Percentiles rank a stretch among this genome's conserved stretches.
Evolutionary conservation across 37 sponge, comb jelly and placozoan species (phyloP).

Genomic region (Lycopodina hypogea): DNA sequence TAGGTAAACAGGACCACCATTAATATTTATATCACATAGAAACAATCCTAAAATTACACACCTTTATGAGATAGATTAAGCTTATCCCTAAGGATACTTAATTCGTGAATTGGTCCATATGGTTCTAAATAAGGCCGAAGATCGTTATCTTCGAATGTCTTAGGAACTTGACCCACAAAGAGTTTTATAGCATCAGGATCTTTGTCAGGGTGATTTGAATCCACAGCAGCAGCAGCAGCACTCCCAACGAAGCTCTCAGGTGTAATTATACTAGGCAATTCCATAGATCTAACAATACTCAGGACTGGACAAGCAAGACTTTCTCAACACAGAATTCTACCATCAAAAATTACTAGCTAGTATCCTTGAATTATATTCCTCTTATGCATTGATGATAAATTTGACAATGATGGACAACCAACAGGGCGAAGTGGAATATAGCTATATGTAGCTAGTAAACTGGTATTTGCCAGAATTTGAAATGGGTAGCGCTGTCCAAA

Average conservation of each 20-base stretch:
- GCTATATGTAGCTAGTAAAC: no score
- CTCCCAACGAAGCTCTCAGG: neutral
- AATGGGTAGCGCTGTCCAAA: no score
- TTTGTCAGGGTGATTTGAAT: conserved; percentile 39
- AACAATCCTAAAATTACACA: neutral
- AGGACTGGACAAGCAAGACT: no score
- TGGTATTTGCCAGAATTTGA: no score
- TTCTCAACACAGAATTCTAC: no score
- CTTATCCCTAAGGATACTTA: conserved; percentile 70
- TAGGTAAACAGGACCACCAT: neutral
- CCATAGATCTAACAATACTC: neutral
- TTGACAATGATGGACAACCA: no score
- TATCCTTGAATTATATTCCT: no score
- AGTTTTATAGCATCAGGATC: conserved; percentile 86
- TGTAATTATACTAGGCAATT: neutral
- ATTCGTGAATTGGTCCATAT: conserved; percentile 80
- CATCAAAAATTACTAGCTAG: no score
- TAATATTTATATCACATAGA: neutral
- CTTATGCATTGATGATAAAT: no score
- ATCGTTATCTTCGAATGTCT: conserved; percentile 74
- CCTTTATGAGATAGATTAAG: conserved; percentile 78
- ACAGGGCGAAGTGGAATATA: no score
- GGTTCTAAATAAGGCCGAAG: conserved; percentile 75
- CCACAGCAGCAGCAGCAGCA: neutral
- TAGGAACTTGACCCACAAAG: conserved; percentile 96